A percentile compares a stretch with the other conserved stretches of the same genome.
Conservation (phyloP, 2,797 vertebrate genomes). For the Sebastes diaconus region DNA sequence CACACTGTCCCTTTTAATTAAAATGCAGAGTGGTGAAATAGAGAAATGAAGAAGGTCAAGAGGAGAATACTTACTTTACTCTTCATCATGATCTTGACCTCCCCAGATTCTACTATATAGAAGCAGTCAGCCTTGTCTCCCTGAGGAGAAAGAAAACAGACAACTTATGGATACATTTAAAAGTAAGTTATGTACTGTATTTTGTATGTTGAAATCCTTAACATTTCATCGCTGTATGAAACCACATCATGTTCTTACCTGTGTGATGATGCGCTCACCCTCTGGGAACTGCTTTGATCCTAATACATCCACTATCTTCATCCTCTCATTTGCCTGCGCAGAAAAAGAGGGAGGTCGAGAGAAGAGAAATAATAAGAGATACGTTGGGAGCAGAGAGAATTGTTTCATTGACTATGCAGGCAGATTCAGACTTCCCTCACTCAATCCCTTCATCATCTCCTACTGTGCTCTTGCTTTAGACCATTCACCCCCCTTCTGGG, state of each 20-base stretch:
- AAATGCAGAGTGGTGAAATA: background rate
- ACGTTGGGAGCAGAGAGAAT: background rate
- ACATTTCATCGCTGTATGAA: background rate
- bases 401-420: background rate
- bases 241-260: conserved; percentile 58
- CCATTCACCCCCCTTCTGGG: background rate
- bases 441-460: background rate
- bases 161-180: background rate
- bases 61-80: conserved; percentile 90
- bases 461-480: background rate
- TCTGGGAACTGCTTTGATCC: conserved; percentile 90
- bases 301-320: conserved; percentile 98
- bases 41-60: background rate
- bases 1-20: background rate
- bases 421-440: background rate
- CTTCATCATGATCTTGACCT: conserved; percentile 98
- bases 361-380: background rate
- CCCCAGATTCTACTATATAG: conserved; percentile 94
- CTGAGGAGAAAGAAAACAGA: conserved; percentile 71
- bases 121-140: conserved; percentile 96
- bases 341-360: background rate
- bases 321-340: conserved; percentile 89
- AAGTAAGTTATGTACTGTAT: background rate
- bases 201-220: background rate
- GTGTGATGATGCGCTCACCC: conserved; percentile 92